Evolutionary conservation across 1,140 invertebrate species (phyloP).

Genomic region (Cydia amplana): DNA sequence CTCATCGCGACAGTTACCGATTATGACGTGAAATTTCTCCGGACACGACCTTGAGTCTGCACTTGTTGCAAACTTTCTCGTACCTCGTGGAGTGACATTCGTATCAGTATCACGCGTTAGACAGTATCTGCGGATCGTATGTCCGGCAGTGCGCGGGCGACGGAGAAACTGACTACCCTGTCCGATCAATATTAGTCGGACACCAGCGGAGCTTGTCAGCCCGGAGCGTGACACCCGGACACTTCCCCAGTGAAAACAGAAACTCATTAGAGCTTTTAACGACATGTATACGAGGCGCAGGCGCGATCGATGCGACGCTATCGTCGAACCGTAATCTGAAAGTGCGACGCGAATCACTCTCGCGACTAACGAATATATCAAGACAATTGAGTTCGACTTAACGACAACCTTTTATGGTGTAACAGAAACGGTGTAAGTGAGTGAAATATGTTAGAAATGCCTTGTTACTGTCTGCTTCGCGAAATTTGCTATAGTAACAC

Average conservation of each 20-base stretch:
- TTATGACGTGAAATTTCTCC: conserved; percentile 57
- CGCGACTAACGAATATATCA: conserved; percentile 36
- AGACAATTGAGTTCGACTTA: conserved; percentile 40
- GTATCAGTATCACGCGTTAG: conserved; percentile 40
- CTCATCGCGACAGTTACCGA: conserved; percentile 43
- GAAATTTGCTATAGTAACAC: conserved; percentile 18
- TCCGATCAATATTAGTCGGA: conserved; percentile 54
- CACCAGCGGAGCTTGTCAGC: conserved; percentile 41
- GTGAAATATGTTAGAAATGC: conserved; percentile 39
- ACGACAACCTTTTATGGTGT: conserved; percentile 36
- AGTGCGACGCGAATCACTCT: conserved; percentile 32
- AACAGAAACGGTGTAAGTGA: conserved; percentile 7
- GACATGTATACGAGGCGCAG: conserved; percentile 46
- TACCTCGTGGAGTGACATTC: conserved; percentile 53
- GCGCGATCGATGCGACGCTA: conserved; percentile 43
- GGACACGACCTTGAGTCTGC: conserved; percentile 53
- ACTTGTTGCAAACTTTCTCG: conserved; percentile 66
- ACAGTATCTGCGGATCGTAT: conserved; percentile 57
- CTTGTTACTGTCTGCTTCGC: conserved; percentile 55
- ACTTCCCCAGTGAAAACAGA: conserved; percentile 49
- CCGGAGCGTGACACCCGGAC: conserved; percentile 42
- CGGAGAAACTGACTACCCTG: conserved; percentile 48
- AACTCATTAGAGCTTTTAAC: conserved; percentile 55
- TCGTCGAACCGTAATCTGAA: conserved; percentile 41
- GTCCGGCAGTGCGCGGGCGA: conserved; percentile 35